phyloP scores from a whole-genome alignment of 2,113 vertebrate species.

The Dasypus novemcinctus region DNA sequence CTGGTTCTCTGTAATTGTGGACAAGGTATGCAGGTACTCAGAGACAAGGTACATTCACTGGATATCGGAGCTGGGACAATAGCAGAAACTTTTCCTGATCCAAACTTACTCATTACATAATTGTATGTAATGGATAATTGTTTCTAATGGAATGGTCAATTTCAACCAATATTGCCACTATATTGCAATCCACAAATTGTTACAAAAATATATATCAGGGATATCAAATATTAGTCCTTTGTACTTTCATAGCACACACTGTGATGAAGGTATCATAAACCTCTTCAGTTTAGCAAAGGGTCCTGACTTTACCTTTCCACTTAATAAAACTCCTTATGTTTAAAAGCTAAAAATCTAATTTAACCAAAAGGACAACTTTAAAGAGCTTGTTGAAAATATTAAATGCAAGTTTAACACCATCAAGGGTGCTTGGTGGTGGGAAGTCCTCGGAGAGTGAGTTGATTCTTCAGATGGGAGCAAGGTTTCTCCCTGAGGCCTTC shows the following conservation, averaged over 20 bases:
- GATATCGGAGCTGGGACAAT: neutral
- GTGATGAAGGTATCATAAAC: neutral
- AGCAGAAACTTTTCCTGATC: neutral
- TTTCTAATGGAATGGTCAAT: constrained; percentile 25
- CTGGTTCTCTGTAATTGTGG: neutral
- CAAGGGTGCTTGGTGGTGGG: neutral
- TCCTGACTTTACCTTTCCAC: neutral
- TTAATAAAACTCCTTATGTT: neutral
- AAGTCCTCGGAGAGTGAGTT: accelerated
- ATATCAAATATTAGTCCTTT: neutral
- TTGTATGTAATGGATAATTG: neutral
- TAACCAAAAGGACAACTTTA: neutral
- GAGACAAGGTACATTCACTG: neutral
- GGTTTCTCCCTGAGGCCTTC: neutral
- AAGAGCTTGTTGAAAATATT: neutral
- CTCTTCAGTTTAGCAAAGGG: constrained; percentile 7
- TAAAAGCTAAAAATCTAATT: neutral
- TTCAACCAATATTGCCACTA: neutral
- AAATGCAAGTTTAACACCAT: neutral
- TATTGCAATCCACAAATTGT: neutral
- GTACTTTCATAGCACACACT: neutral
- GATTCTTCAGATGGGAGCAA: accelerated
- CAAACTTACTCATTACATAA: neutral
- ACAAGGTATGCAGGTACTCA: neutral
- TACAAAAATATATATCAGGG: neutral